Conservation (phyloP, 2,113 vertebrate species). For the Callipepla squamata region DNA sequence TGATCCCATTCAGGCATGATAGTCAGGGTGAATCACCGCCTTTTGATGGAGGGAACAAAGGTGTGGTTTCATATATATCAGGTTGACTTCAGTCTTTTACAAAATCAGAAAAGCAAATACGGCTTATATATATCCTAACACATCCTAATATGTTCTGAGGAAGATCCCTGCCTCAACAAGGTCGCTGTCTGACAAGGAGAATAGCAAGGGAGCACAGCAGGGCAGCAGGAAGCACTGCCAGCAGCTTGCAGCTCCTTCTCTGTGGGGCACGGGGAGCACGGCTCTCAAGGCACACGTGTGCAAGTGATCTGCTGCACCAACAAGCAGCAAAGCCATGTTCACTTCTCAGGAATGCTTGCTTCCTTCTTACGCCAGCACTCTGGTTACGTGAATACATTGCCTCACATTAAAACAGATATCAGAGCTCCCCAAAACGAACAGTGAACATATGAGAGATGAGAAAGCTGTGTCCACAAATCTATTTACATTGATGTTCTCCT, state of each 20-base stretch:
- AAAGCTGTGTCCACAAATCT: conserved; percentile 33
- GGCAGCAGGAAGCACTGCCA: not conserved
- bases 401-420: not conserved
- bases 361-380: not conserved
- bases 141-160: not conserved
- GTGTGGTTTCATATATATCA: not conserved
- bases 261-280: not conserved
- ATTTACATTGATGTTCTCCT: not conserved
- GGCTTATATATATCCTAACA: not conserved
- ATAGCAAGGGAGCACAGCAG: not conserved
- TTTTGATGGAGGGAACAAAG: not conserved
- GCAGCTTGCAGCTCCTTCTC: accelerated
- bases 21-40: not conserved
- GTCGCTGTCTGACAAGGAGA: not conserved
- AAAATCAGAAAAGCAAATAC: not conserved
- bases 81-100: not conserved
- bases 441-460: not conserved
- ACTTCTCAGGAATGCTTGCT: not conserved
- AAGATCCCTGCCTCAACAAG: not conserved
- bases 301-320: not conserved
- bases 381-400: not conserved
- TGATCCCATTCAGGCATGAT: not conserved
- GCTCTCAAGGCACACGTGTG: not conserved
- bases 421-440: not conserved
- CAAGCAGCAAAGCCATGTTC: not conserved